Evolutionary conservation across 2,888 invertebrate genomes (phyloP).

Genomic region (Andrena trimmerana): DNA sequence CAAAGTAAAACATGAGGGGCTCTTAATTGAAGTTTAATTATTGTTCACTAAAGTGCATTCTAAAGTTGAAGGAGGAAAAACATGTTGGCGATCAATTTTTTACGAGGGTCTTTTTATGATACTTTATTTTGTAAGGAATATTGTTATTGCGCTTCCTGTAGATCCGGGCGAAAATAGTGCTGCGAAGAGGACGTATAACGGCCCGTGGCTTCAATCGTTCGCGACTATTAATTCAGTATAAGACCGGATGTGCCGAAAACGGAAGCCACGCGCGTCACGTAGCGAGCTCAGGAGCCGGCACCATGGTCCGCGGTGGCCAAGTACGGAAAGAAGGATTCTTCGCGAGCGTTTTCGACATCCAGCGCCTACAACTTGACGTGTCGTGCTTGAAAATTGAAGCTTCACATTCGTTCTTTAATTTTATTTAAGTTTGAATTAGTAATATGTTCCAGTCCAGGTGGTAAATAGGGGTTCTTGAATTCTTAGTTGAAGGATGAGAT

Average conservation of each 20-base stretch:
- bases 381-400: too few relatives aligned
- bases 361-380: too few relatives aligned
- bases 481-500: too few relatives aligned
- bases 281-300: slow-evolving; percentile 39
- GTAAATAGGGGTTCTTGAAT: too few relatives aligned
- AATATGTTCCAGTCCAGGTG: too few relatives aligned
- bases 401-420: too few relatives aligned
- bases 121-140: slow-evolving; percentile 9
- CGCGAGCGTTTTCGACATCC: background rate
- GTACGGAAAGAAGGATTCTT: slow-evolving; percentile 30
- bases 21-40: too few relatives aligned
- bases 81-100: background rate
- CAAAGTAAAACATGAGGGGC: too few relatives aligned
- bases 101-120: background rate
- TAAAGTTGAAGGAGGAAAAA: background rate
- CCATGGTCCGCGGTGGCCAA: slow-evolving; percentile 23
- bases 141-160: slow-evolving; percentile 55
- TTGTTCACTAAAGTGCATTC: too few relatives aligned
- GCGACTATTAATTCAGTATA: slow-evolving; percentile 59
- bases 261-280: slow-evolving; percentile 77
- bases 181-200: slow-evolving; percentile 57
- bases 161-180: slow-evolving; percentile 21
- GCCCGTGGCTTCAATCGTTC: slow-evolving; percentile 56
- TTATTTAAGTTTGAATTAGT: too few relatives aligned
- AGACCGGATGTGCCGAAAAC: slow-evolving; percentile 77